These are phyloP conservation scores for Masnerella sp. DNA, from an alignment of 2,888 invertebrate species.

Conservation along the genomic window DNA sequence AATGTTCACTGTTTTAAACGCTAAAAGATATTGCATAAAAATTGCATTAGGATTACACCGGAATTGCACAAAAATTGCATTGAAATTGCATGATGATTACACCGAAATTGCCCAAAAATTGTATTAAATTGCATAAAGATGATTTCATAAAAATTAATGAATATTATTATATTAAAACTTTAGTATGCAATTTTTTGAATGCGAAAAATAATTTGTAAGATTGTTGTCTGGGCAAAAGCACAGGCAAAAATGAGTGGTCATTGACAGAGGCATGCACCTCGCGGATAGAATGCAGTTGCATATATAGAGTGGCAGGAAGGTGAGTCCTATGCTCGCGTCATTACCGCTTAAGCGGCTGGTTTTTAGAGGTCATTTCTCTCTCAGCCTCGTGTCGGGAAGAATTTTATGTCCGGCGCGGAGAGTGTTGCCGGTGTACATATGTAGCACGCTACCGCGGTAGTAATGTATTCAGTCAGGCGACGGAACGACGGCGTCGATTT, in stretches of 20 bases:
- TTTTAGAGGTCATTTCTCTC: slow-evolving; percentile 63
- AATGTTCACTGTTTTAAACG: too few species aligned
- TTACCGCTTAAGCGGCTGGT: slow-evolving; percentile 59
- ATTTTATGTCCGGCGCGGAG: slow-evolving; percentile 64
- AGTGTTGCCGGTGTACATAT: slow-evolving; percentile 62
- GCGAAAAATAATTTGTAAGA: too few species aligned
- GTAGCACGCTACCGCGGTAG: slow-evolving; percentile 67
- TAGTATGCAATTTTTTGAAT: too few species aligned
- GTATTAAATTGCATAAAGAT: too few species aligned
- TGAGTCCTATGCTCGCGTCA: slow-evolving; percentile 53
- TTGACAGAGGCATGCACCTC: slow-evolving; percentile 26
- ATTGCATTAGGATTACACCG: too few species aligned
- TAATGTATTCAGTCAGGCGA: slow-evolving; percentile 70
- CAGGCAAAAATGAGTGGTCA: slow-evolving; percentile 19
- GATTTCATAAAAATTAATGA: too few species aligned
- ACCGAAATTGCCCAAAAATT: too few species aligned
- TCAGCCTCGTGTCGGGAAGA: slow-evolving; percentile 57
- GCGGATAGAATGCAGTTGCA: slow-evolving; percentile 45
- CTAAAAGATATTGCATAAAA: too few species aligned
- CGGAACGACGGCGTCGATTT: slow-evolving; percentile 72
- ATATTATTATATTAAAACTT: too few species aligned
- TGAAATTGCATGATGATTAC: too few species aligned
- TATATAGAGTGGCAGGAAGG: slow-evolving; percentile 45
- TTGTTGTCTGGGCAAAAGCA: too few species aligned
- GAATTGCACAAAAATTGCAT: too few species aligned